These are phyloP conservation scores for Pissodes strobi DNA, from an alignment of 1,140 invertebrate genomes.

Conservation along the genomic window DNA sequence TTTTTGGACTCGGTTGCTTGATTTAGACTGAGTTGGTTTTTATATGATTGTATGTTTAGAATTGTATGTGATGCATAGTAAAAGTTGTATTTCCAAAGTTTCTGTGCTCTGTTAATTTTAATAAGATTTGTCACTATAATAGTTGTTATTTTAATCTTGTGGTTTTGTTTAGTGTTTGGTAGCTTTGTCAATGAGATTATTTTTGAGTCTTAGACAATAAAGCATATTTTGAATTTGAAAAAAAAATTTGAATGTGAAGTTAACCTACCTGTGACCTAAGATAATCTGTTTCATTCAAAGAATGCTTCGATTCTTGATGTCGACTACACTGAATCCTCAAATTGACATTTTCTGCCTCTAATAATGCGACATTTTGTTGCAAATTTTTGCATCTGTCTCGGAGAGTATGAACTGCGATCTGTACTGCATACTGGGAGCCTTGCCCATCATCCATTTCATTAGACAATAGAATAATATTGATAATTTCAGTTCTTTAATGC, in stretches of 20 bases:
- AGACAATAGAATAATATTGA: not conserved
- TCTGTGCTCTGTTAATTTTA: too few species aligned
- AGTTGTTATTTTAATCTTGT: too few species aligned
- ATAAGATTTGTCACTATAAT: too few species aligned
- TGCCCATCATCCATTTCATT: conserved; percentile 49
- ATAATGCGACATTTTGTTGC: conserved; percentile 66
- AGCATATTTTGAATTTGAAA: not conserved
- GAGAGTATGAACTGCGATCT: conserved; percentile 77
- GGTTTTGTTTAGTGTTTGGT: too few species aligned
- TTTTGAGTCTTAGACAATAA: too few species aligned
- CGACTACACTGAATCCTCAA: conserved; percentile 59
- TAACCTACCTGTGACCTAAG: conserved; percentile 56
- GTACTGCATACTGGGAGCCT: conserved; percentile 64
- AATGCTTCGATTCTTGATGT: conserved; percentile 43
- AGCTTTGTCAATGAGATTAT: too few species aligned
- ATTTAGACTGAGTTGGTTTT: not conserved
- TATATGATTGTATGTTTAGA: too few species aligned
- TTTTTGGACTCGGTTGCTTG: too few species aligned
- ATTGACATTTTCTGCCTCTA: conserved; percentile 76
- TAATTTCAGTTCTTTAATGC: too few species aligned
- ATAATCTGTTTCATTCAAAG: conserved; percentile 56
- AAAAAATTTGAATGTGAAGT: not conserved
- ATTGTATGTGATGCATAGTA: too few species aligned
- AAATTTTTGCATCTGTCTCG: conserved; percentile 76
- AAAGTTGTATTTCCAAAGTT: too few species aligned